Base-by-base conservation (phyloP, 1,140 invertebrate species). In the Eurytemora carolleeae region DNA sequence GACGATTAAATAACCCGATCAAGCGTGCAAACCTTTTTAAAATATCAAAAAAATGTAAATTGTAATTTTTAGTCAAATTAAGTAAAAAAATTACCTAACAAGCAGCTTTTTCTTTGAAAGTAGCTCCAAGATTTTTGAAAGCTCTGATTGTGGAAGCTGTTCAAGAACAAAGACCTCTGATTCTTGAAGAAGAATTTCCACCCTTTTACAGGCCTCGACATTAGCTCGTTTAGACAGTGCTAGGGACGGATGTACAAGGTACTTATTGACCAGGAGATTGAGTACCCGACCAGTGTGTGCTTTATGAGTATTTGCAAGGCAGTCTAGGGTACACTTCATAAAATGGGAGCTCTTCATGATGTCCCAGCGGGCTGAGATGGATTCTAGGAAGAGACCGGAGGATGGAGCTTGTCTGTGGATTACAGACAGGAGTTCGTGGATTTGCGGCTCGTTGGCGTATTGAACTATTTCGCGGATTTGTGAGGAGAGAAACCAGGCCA, bases 11-110 rank as follows among this genome's bases (percentile, higher is more conserved):
- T 20, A 62, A 25, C 21, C 20, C 54, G n/a, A 56, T 7, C 2
- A 62, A 25, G 17, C 60, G 60, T 7, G 52, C 53, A 31, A 57
- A 62, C 12, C 60, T 2, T 44, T 12, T 44, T 44, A 44, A 44
- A 44, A n/a, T n/a, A 12, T 12, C 31, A 7, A 44, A 12, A 44
- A 12, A 44, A 44, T 44, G 7, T 12, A 44, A 44, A 44, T n/a
- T 44, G 31, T 44, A 44, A 44, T 7, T 44, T 12, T 12, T 44
- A 44, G 7, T 44, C 31, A n/a, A 44, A 44, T 44, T 7, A 44
- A 12, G 31, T n/a, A 44, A 44, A 44, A 44, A 44, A 44, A 7
- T 44, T 12, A 44, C 31, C 31, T 44, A n/a, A 44, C n/a, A n/a
- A 44, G 7, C 7, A 44, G n/a, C n/a, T 44, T 44, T 44, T 44